Conservation (phyloP, 1,140 invertebrate genomes). For the Drosophila varians region DNA sequence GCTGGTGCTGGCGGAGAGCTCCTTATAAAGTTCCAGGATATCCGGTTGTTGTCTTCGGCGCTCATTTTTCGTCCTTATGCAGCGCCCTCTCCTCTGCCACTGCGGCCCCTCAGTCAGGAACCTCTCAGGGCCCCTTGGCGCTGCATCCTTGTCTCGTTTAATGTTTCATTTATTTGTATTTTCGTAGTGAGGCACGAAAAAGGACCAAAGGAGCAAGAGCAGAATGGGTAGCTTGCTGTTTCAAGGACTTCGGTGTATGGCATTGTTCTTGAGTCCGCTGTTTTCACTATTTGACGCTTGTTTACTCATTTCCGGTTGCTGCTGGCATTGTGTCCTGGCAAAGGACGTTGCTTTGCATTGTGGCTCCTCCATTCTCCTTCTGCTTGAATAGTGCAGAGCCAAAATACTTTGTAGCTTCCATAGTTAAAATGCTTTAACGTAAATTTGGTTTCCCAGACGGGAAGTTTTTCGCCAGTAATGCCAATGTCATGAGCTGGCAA, state of each 20-base stretch:
- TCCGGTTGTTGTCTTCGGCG: conserved; percentile 79
- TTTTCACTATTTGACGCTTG: conserved; percentile 81
- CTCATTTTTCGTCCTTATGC: conserved; percentile 73
- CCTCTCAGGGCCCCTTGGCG: conserved; percentile 15
- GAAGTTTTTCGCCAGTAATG: neutral
- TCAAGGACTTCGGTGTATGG: conserved; percentile 38
- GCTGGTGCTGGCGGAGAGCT: conserved; percentile 33
- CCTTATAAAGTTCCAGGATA: conserved; percentile 81
- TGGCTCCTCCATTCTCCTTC: conserved; percentile 5
- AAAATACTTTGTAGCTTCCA: conserved; percentile 34
- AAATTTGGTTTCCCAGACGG: neutral
- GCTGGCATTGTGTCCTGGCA: conserved; percentile 47
- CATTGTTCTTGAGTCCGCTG: conserved; percentile 50
- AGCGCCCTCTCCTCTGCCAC: neutral
- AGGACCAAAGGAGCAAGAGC: conserved; percentile 9
- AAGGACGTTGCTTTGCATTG: conserved; percentile 39
- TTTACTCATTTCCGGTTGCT: conserved; percentile 79
- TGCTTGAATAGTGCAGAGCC: neutral
- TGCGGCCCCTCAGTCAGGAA: neutral
- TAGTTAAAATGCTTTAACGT: conserved; percentile 38
- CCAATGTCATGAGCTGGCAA: neutral
- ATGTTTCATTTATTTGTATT: conserved; percentile 75
- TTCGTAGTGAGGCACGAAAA: conserved; percentile 33
- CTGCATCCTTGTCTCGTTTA: conserved; percentile 64
- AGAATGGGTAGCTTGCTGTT: conserved; percentile 5